phyloP scores from a whole-genome alignment of 2,888 invertebrate species.

The Drosophila meridionalis region DNA sequence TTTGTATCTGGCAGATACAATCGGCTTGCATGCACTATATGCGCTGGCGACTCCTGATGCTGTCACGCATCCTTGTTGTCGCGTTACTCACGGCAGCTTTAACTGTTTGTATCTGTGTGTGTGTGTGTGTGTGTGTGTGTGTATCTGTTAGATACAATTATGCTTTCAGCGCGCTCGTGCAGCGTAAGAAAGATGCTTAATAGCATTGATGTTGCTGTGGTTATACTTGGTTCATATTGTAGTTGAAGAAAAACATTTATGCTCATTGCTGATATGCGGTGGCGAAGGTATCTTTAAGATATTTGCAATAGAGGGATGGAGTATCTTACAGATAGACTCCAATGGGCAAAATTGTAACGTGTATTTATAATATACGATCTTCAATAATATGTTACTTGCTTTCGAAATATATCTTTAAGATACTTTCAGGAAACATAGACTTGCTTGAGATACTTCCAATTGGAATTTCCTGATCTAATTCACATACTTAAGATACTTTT shows the following conservation, averaged over 20 bases:
- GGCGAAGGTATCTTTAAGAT: not conserved
- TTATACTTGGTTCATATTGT: not conserved
- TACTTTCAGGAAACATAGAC: not conserved
- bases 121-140: not conserved
- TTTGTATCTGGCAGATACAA: slow-evolving; percentile 10
- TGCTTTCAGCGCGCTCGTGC: slow-evolving; percentile 3
- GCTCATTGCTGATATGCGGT: too few relatives aligned
- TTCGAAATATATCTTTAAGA: not conserved
- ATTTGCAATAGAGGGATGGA: not conserved
- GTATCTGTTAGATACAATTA: slow-evolving; percentile 5
- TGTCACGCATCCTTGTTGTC: not conserved
- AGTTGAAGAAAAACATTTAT: not conserved
- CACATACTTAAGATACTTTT: not conserved
- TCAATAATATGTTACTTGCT: too few relatives aligned
- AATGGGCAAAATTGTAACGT: not conserved
- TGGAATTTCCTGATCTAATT: too few relatives aligned
- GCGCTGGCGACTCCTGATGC: not conserved
- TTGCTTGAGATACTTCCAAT: too few relatives aligned
- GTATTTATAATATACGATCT: not conserved
- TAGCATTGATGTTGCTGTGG: not conserved
- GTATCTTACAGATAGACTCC: too few relatives aligned
- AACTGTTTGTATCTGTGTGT: not conserved
- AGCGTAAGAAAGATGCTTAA: not conserved
- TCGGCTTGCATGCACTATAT: not conserved
- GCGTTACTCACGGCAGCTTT: not conserved